These are phyloP conservation scores for Petrocephalus zakoni DNA, from an alignment of 2,113 vertebrate species.

Conservation along the genomic window DNA sequence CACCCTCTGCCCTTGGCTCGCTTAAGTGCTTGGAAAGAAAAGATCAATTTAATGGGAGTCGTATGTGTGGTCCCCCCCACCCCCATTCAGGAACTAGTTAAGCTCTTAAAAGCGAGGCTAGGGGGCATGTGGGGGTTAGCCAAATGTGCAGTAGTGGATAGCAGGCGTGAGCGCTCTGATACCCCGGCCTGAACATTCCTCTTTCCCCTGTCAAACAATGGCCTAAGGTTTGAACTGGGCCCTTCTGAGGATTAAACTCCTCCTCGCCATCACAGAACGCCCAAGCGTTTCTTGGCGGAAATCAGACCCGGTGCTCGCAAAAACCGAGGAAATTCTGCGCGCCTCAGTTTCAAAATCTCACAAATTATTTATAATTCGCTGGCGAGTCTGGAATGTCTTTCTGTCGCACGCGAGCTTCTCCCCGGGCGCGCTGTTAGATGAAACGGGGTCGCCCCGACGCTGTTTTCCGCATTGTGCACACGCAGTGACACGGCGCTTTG, in stretches of 20 bases:
- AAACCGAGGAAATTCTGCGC: background rate
- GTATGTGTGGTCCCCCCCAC: slow-evolving; percentile 46
- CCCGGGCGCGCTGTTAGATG: background rate
- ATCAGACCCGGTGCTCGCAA: background rate
- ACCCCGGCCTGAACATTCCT: slow-evolving; percentile 43
- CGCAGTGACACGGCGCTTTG: background rate
- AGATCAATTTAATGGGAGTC: slow-evolving; percentile 47
- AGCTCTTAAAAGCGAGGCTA: slow-evolving; percentile 57
- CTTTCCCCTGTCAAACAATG: slow-evolving; percentile 47
- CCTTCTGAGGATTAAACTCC: slow-evolving; percentile 34
- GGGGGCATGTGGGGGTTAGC: slow-evolving; percentile 44
- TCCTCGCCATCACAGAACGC: slow-evolving; percentile 17
- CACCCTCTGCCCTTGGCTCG: slow-evolving; percentile 18
- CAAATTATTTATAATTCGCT: background rate
- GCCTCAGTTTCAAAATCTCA: slow-evolving; percentile 2
- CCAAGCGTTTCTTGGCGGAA: background rate
- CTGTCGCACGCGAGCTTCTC: background rate
- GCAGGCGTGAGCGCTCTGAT: slow-evolving; percentile 50
- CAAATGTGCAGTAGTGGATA: slow-evolving; percentile 46
- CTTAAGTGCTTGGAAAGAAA: slow-evolving; percentile 31
- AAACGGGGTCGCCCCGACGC: background rate
- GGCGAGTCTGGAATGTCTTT: background rate
- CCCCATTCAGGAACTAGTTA: slow-evolving; percentile 52
- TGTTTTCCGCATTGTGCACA: background rate
- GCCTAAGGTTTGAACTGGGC: slow-evolving; percentile 39